Evolutionary conservation across 1,140 invertebrate genomes (phyloP).

Genomic region (Drosophila trapezifrons): DNA sequence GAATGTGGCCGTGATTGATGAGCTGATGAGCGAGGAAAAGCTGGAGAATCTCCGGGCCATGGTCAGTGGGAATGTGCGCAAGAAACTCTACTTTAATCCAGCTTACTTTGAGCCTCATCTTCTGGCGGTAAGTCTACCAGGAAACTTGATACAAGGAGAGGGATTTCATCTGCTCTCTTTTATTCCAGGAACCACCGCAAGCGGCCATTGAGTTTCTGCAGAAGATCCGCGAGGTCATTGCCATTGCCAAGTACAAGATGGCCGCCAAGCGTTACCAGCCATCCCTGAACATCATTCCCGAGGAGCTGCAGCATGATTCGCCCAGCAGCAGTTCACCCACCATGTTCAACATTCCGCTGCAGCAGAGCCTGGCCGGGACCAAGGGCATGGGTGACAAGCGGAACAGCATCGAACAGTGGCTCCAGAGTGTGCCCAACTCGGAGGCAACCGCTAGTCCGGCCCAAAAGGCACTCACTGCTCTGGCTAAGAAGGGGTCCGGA

Average conservation of each 20-base stretch:
- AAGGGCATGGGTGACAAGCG: constrained; percentile 87
- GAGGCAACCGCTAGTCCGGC: constrained; percentile 22
- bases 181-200: constrained; percentile 90
- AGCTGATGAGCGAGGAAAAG: constrained; percentile 88
- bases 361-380: constrained; percentile 69
- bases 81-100: constrained; percentile 94
- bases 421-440: constrained; percentile 89
- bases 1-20: constrained; percentile 93
- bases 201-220: constrained; percentile 93
- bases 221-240: constrained; percentile 94
- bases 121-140: constrained; percentile 87
- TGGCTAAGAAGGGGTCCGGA: constrained; percentile 33
- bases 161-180: background rate
- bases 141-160: too few species aligned
- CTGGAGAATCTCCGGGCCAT: constrained; percentile 87
- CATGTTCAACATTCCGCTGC: constrained; percentile 67
- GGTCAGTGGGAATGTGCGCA: constrained; percentile 87
- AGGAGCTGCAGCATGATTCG: constrained; percentile 86
- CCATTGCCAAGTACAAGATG: constrained; percentile 94
- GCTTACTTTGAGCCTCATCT: constrained; percentile 94
- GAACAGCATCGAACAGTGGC: constrained; percentile 90
- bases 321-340: constrained; percentile 25
- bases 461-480: constrained; percentile 12
- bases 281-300: constrained; percentile 91
- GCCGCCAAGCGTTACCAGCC: constrained; percentile 91